Evolutionary conservation across 2,113 vertebrate genomes (phyloP), one percentile per base, ranked within the genome.

Genomic region (Rhea pennata): DNA sequence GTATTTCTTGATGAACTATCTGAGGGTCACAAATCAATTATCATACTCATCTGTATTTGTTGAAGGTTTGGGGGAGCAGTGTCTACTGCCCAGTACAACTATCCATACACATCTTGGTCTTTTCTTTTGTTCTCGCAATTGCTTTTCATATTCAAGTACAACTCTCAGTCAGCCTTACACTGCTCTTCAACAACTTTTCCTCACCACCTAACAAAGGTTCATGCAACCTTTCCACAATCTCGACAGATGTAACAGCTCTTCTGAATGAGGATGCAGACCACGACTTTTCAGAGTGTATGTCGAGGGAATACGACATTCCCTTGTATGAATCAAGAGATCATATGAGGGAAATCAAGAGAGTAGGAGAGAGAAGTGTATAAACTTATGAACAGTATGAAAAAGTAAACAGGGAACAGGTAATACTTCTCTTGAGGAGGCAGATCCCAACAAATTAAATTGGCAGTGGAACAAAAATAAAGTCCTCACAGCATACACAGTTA

Each of bases 301-400:
- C 36, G 22, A 1, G 5, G 1, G 3, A 53, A 53, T 29, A 17
- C 8, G 3, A n/a, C n/a, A n/a, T n/a, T n/a, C n/a, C n/a, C n/a
- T n/a, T n/a, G n/a, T n/a, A n/a, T n/a, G n/a, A n/a, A n/a, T n/a
- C n/a, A n/a, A n/a, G n/a, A n/a, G n/a, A n/a, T n/a, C n/a, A n/a
- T n/a, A n/a, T n/a, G n/a, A n/a, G n/a, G n/a, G 16, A 13, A 82
- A 64, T 26, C 36, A 91, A 70, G 26, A 88, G 17, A 48, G 46
- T 19, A 48, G 91, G 86, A 15, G 31, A 83, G 87, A 9, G 10
- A 74, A 39, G 39, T 8, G 51, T 82, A 42, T 10, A 10, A 70
- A 20, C 4, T 56, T 54, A 64, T 5, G 12, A 65, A 50, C 3
- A 19, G 16, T 71, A 84, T 15, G 22, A 27, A 54, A 22, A 70